These are phyloP conservation scores for Ennomos quercinarius DNA, from an alignment of 2,888 invertebrate species.

Conservation along the genomic window DNA sequence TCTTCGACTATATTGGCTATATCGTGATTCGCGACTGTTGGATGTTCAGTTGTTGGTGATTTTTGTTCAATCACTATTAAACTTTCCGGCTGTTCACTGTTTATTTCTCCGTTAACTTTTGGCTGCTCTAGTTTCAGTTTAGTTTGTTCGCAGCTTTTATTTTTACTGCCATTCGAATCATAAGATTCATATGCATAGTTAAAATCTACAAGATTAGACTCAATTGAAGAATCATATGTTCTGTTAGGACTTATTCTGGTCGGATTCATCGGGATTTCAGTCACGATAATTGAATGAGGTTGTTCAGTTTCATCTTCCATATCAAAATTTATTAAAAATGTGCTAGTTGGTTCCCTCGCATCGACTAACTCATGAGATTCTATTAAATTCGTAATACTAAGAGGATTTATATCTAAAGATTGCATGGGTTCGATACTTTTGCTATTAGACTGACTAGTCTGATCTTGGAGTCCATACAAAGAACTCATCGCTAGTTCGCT, in stretches of 20 bases:
- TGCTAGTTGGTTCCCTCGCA: conserved; percentile 53
- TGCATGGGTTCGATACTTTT: conserved; percentile 46
- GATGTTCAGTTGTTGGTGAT: conserved; percentile 17
- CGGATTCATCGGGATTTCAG: conserved; percentile 64
- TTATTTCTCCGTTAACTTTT: conserved; percentile 44
- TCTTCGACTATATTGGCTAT: conserved; percentile 22
- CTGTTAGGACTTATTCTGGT: conserved; percentile 57
- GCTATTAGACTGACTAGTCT: conserved; percentile 50
- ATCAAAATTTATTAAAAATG: conserved; percentile 66
- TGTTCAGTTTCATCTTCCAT: conserved; percentile 75
- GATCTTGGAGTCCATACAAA: conserved; percentile 42
- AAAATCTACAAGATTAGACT: conserved; percentile 43
- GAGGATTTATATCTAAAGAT: conserved; percentile 61
- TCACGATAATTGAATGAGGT: conserved; percentile 78
- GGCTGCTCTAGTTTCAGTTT: conserved; percentile 33
- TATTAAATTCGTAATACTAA: conserved; percentile 66
- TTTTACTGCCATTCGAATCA: conserved; percentile 23
- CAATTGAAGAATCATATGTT: conserved; percentile 57
- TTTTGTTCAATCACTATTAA: conserved; percentile 24
- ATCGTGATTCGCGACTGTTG: conserved; percentile 13
- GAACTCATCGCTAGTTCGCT: conserved; percentile 55
- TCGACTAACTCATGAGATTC: conserved; percentile 70
- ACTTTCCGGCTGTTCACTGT: conserved; percentile 27
- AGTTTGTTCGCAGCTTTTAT: conserved; percentile 26
- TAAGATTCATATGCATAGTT: conserved; percentile 62